Evolutionary conservation across 1,140 invertebrate genomes (phyloP).

Genomic region (Metaphire vulgaris): DNA sequence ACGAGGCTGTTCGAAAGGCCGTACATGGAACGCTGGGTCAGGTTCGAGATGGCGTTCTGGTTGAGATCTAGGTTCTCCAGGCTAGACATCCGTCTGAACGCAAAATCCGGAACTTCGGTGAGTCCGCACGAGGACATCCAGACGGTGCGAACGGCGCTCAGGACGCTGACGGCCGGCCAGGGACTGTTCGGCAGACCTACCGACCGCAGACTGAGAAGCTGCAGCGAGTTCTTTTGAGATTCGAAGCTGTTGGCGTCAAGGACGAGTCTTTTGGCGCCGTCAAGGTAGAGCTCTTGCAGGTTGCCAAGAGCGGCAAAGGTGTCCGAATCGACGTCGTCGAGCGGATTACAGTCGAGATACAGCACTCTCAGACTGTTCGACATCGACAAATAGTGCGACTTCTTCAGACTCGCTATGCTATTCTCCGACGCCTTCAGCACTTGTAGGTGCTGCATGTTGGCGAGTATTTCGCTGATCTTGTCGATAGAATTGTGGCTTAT

Average conservation of each 20-base stretch:
- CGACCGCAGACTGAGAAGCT: not conserved
- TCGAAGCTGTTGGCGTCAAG: slow-evolving; percentile 1
- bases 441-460: slow-evolving; percentile 1
- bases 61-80: slow-evolving; percentile 3
- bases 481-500: not conserved
- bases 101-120: slow-evolving; percentile 16
- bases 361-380: slow-evolving; percentile 1
- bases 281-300: not conserved
- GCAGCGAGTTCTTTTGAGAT: not conserved
- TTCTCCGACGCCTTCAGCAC: not conserved
- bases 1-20: not conserved
- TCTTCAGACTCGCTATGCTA: not conserved
- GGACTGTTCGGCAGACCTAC: not conserved
- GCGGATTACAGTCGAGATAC: slow-evolving; percentile 1
- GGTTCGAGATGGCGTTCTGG: slow-evolving; percentile 2
- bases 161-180: not conserved
- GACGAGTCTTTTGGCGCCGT: slow-evolving; percentile 5
- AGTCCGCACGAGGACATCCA: not conserved
- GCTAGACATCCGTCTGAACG: not conserved
- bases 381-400: not conserved
- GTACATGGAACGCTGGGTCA: slow-evolving; percentile 1
- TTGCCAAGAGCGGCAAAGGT: not conserved
- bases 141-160: not conserved
- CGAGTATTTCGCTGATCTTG: not conserved
- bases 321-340: not conserved